These are phyloP conservation scores for Rhagonycha fulva DNA, from an alignment of 2,888 invertebrate genomes.

Conservation along the genomic window DNA sequence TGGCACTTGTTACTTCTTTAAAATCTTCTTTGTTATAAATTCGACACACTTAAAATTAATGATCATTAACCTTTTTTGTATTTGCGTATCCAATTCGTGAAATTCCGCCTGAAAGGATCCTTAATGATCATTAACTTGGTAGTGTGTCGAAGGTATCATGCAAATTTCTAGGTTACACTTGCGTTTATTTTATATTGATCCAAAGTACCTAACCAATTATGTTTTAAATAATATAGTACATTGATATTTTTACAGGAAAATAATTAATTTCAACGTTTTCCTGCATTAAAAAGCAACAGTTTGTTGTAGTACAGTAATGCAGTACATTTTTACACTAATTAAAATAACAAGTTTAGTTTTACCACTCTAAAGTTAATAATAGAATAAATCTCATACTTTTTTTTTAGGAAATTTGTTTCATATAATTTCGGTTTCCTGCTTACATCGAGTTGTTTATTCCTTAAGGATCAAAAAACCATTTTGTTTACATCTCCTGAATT, in stretches of 20 bases:
- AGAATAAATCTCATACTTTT: not conserved
- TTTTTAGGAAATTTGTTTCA: not conserved
- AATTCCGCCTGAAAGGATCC: too few relatives aligned
- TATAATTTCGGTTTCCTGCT: not conserved
- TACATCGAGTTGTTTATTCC: not conserved
- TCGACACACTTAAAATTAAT: too few relatives aligned
- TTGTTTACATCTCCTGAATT: not conserved
- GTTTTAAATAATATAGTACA: not conserved
- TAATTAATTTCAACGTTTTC: not conserved
- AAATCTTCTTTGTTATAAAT: too few relatives aligned
- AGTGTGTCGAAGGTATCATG: too few relatives aligned
- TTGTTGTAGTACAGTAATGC: too few relatives aligned
- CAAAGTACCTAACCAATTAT: not conserved
- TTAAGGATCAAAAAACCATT: not conserved
- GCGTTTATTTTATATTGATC: not conserved
- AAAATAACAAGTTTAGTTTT: too few relatives aligned
- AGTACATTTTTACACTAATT: too few relatives aligned
- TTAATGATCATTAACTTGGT: too few relatives aligned
- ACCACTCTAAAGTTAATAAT: too few relatives aligned
- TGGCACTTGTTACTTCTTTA: too few relatives aligned
- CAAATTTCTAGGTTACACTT: not conserved
- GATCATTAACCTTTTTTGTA: too few relatives aligned
- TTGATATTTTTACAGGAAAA: not conserved
- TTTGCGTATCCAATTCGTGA: too few relatives aligned
- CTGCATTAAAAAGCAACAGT: not conserved